Evolutionary conservation across 2,888 invertebrate genomes (phyloP), one percentile per base, ranked within the genome.

Genomic region (Pollenia angustigena): DNA sequence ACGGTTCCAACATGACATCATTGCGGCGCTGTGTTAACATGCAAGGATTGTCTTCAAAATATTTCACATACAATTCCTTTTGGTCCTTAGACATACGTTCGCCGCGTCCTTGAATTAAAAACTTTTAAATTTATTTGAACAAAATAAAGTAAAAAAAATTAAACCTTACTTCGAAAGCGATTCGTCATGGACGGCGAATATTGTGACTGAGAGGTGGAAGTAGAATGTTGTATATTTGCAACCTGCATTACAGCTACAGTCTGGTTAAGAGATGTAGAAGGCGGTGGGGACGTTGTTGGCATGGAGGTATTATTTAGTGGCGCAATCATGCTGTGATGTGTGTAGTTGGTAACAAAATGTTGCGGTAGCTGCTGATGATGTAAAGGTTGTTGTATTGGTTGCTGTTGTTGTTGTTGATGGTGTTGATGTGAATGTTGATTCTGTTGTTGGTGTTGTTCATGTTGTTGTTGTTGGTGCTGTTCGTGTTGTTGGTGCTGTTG

Each of bases 51-150:
- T 92, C 92, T 82, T 92, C 92, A 76, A 92, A 92, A 82, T 90
- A 92, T 87, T 91, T 92, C 0, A 92, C 92, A 79, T 92, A 92
- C 11, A 92, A 82, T 81, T 92, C 92, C 16, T 92, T 92, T 84
- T 92, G 92, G 48, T 92, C 91, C 88, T 92, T 92, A 4, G 92
- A 92, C 92, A 92, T 92, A 56, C 92, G 91, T 44, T 92, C 92
- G 68, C 92, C 92, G n/a, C 92, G 91, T 69, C 92, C 92, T 89
- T 62, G 0, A 90, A 80, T 10, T 85, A 79, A 78, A 78, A 60
- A 48, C 62, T 12, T 32, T 64, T 10, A 64, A 64, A 10, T 18
- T 18, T 9, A 79, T 64, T 42, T 42, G 9, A 50, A 23, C 14
- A 23, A 58, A 81, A 32, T 32, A 16, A 23, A n/a, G 14, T 8